Evolutionary conservation across 2,888 invertebrate genomes (phyloP).

Genomic region (Leucoma salicis): DNA sequence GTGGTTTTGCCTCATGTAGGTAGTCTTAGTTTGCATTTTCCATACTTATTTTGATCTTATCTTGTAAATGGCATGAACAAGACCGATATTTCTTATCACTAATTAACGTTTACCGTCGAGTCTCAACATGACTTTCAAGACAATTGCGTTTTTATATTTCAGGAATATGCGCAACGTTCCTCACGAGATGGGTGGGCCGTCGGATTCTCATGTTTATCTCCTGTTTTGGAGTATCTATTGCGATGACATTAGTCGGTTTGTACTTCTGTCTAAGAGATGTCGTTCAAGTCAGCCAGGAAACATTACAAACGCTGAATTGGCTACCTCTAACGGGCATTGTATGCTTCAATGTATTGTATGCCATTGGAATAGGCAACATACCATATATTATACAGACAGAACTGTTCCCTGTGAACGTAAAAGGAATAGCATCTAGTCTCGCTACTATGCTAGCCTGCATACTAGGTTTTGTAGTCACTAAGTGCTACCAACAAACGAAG

Average conservation of each 20-base stretch:
- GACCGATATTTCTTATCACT: too few relatives aligned
- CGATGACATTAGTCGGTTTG: conserved; percentile 71
- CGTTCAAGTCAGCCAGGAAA: conserved; percentile 52
- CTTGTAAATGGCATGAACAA: too few relatives aligned
- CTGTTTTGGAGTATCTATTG: conserved; percentile 76
- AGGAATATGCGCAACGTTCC: conserved; percentile 72
- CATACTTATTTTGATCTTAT: too few relatives aligned
- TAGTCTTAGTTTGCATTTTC: too few relatives aligned
- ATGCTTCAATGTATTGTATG: conserved; percentile 82
- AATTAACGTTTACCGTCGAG: too few relatives aligned
- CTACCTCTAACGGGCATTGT: conserved; percentile 80
- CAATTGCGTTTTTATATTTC: conserved; percentile 36
- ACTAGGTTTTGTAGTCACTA: conserved; percentile 81
- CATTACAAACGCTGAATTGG: conserved; percentile 62
- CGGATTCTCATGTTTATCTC: conserved; percentile 79
- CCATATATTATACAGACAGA: conserved; percentile 85
- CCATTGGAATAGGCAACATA: conserved; percentile 82
- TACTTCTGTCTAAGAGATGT: conserved; percentile 80
- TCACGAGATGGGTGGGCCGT: conserved; percentile 80
- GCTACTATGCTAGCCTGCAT: conserved; percentile 81
- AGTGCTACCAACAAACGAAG: conserved; percentile 82
- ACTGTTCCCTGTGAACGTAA: conserved; percentile 84
- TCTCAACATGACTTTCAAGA: too few relatives aligned
- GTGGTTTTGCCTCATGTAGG: too few relatives aligned
- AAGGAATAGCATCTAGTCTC: conserved; percentile 81